Percentiles rank a stretch among this genome's conserved stretches.
Conservation (phyloP, 2,888 invertebrate species). For the Molanna angustata region DNA sequence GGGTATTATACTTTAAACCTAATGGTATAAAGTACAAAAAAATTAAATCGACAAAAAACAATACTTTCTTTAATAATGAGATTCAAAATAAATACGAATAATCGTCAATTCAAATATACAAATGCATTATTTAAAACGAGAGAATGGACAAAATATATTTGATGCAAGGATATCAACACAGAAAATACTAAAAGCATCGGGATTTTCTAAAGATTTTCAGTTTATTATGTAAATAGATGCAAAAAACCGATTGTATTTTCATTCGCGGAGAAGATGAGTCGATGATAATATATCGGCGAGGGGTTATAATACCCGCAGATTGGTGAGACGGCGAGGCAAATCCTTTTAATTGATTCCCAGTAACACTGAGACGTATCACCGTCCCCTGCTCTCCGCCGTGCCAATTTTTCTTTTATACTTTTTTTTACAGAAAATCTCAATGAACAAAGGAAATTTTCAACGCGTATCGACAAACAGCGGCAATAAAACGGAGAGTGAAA, state of each 20-base stretch:
- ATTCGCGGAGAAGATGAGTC: background rate
- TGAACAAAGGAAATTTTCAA: slow-evolving; percentile 23
- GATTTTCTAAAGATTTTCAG: slow-evolving; percentile 3
- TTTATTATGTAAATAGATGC: slow-evolving; percentile 20
- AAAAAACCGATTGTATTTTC: slow-evolving; percentile 7
- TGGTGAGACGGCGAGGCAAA: slow-evolving; percentile 14
- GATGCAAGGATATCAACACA: too few relatives aligned
- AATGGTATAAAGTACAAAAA: too few relatives aligned
- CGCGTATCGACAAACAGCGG: slow-evolving; percentile 25
- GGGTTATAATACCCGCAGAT: background rate
- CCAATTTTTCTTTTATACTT: slow-evolving; percentile 2
- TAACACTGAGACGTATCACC: slow-evolving; percentile 1
- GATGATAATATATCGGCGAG: slow-evolving; percentile 9
- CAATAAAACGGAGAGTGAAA: slow-evolving; percentile 24
- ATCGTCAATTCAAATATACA: too few relatives aligned
- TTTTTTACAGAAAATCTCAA: slow-evolving; percentile 4
- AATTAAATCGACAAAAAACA: too few relatives aligned
- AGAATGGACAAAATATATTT: too few relatives aligned
- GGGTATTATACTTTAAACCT: too few relatives aligned
- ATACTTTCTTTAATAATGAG: too few relatives aligned
- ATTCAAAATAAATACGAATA: too few relatives aligned
- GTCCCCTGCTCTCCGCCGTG: too few relatives aligned
- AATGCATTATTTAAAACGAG: too few relatives aligned
- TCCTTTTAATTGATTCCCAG: slow-evolving; percentile 30
- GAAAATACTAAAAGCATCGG: too few relatives aligned